These are phyloP conservation scores for Cliona cf. orientalis DNA, from an alignment of 37 sponge, comb jelly and placozoan species.

Conservation along the genomic window DNA sequence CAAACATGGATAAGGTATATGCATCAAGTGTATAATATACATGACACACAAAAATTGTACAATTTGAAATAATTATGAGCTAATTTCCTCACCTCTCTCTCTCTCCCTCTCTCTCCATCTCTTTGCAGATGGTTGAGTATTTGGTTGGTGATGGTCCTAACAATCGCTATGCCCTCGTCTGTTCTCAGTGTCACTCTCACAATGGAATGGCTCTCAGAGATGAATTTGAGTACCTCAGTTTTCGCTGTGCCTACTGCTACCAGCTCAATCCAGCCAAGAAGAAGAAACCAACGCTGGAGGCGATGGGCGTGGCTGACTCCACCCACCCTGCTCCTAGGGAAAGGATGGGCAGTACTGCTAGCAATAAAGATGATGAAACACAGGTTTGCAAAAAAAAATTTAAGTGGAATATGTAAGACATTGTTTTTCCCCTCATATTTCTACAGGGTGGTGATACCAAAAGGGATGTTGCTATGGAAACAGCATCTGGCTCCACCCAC, in stretches of 20 bases:
- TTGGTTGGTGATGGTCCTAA: slow-evolving; percentile 93
- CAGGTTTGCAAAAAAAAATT: no score
- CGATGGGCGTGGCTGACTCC: background rate
- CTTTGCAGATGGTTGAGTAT: slow-evolving; percentile 77
- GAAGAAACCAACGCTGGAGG: slow-evolving; percentile 18
- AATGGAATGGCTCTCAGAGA: slow-evolving; percentile 88
- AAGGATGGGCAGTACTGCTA: background rate
- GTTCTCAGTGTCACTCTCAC: slow-evolving; percentile 81
- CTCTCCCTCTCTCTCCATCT: background rate
- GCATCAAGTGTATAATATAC: background rate
- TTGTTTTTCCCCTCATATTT: no score
- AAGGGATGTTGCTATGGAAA: no score
- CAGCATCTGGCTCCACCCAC: no score
- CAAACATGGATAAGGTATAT: slow-evolving; percentile 63
- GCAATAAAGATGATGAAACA: no score
- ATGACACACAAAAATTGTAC: background rate
- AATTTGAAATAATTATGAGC: no score
- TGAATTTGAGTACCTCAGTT: slow-evolving; percentile 88
- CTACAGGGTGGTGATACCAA: no score
- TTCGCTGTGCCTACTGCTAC: slow-evolving; percentile 97
- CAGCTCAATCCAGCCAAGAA: slow-evolving; percentile 84
- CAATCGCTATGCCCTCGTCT: slow-evolving; percentile 91
- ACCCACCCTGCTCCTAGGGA: background rate
- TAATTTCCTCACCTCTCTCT: no score
- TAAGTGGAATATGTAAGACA: no score